phyloP scores from a whole-genome alignment of 2,797 vertebrate genomes.

The Mastacembelus armatus region DNA sequence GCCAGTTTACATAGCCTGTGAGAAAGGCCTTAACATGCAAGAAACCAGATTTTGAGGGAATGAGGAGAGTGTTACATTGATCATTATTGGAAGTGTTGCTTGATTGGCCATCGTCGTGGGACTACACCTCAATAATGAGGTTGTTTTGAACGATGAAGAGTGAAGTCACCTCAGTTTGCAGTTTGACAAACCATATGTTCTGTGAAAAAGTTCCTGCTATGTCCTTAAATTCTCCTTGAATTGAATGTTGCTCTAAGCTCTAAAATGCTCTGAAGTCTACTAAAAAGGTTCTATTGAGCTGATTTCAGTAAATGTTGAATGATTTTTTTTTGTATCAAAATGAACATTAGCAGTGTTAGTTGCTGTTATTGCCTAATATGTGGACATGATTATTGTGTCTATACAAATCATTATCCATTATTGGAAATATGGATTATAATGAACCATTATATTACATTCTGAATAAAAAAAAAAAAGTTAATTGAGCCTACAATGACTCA shows the following conservation, averaged over 20 bases:
- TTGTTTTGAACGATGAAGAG: conserved; percentile 62
- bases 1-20: conserved; percentile 61
- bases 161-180: conserved; percentile 49
- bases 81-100: conserved; percentile 71
- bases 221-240: conserved; percentile 63
- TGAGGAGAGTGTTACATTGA: conserved; percentile 46
- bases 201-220: conserved; percentile 67
- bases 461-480: conserved; percentile 60
- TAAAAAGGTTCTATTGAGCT: conserved; percentile 20
- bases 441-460: conserved; percentile 37
- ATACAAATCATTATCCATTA: conserved; percentile 57
- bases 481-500: conserved; percentile 51
- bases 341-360: conserved; percentile 43
- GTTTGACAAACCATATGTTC: conserved; percentile 44
- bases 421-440: conserved; percentile 45
- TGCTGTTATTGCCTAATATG: conserved; percentile 58
- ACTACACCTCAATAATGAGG: conserved; percentile 62
- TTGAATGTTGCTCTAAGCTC: conserved; percentile 42
- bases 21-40: conserved; percentile 58
- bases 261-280: conserved; percentile 26
- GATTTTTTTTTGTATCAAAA: conserved; percentile 34
- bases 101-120: conserved; percentile 53
- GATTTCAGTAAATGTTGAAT: conserved; percentile 38
- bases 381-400: conserved; percentile 32
- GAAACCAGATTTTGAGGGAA: conserved; percentile 44